Percentiles rank a stretch among this genome's conserved stretches.
These are phyloP conservation scores for Drosophila paracracens DNA, from an alignment of 2,888 invertebrate species.

Conservation along the genomic window DNA sequence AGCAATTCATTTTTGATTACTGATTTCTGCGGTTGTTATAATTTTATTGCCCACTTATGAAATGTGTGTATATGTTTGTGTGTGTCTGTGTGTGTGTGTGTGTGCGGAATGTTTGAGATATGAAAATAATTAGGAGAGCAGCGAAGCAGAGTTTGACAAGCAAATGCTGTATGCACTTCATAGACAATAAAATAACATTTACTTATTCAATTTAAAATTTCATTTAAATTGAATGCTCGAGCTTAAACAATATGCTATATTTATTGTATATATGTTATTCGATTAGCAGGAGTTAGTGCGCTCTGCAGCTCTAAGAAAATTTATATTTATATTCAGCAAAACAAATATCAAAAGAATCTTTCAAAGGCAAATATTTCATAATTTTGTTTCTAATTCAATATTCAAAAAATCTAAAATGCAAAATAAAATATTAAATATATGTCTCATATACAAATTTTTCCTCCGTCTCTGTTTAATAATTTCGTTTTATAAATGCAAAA, in stretches of 20 bases:
- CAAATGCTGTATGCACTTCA: constrained; percentile 27
- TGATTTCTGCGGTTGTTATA: constrained; percentile 66
- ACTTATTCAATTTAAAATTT: not conserved
- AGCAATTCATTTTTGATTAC: constrained; percentile 74
- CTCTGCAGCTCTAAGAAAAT: not conserved
- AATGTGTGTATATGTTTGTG: constrained; percentile 9
- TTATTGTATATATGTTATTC: not conserved
- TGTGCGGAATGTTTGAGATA: constrained; percentile 22
- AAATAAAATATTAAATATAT: not conserved
- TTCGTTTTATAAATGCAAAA: not conserved
- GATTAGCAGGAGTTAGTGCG: not conserved
- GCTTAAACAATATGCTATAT: not conserved
- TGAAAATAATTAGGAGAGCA: constrained; percentile 25
- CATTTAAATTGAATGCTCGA: not conserved
- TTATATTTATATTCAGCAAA: not conserved
- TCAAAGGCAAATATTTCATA: not conserved
- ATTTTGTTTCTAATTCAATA: not conserved
- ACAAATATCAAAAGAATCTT: not conserved
- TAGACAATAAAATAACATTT: not conserved
- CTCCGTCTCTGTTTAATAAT: not conserved
- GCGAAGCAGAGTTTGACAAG: not conserved
- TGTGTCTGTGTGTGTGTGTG: constrained; percentile 12
- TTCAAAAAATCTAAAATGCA: not conserved
- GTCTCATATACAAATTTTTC: not conserved
- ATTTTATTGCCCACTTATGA: constrained; percentile 69